A percentile compares a stretch with the other conserved stretches of the same genome.
Conservation (phyloP, 2,797 vertebrate genomes). For the Oceanodroma leucorhoa region DNA sequence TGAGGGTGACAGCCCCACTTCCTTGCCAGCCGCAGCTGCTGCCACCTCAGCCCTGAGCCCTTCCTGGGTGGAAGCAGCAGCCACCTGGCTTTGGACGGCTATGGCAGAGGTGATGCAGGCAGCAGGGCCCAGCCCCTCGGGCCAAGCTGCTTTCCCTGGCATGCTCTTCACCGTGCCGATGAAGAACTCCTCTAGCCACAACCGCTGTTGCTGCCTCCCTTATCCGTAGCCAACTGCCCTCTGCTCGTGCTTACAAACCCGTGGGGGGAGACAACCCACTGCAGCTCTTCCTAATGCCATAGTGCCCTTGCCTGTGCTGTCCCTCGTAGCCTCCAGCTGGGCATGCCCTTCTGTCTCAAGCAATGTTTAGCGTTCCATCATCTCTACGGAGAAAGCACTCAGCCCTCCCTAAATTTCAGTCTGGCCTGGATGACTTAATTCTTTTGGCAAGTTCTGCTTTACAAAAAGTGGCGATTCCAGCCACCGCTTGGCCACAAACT, state of each 20-base stretch:
- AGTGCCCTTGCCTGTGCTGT: neutral
- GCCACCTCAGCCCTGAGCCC: neutral
- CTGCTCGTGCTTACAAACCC: neutral
- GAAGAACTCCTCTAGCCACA: neutral
- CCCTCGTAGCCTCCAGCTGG: neutral
- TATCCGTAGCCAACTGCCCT: fast-evolving
- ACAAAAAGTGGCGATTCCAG: neutral
- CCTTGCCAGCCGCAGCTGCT: neutral
- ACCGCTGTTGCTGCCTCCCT: neutral
- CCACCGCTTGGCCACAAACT: neutral
- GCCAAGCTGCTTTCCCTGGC: neutral
- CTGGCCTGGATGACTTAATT: neutral
- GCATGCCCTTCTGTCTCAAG: neutral
- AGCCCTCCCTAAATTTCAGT: neutral
- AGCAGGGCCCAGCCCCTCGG: fast-evolving
- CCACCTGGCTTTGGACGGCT: neutral
- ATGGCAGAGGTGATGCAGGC: neutral
- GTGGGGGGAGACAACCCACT: neutral
- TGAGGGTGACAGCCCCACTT: fast-evolving
- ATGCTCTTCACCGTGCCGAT: fast-evolving
- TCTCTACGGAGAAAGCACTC: neutral
- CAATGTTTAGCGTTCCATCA: neutral
- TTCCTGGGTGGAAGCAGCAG: neutral
- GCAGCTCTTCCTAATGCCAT: neutral
- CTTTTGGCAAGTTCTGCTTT: neutral